phyloP scores from a whole-genome alignment of 2,888 invertebrate species.

The Lasioglossum zephyrum region DNA sequence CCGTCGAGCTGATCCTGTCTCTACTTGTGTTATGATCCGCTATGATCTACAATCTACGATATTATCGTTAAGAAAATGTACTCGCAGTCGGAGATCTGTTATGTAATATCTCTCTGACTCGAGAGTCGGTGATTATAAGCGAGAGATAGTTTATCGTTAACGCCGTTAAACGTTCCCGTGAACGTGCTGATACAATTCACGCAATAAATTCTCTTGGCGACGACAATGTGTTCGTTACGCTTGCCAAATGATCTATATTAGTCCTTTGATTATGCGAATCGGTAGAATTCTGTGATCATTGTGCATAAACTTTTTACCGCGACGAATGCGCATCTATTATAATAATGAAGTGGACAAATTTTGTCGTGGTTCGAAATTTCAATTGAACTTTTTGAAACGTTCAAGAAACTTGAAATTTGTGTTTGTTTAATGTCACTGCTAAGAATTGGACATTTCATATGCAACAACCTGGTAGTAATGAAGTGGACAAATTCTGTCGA shows the following conservation, averaged over 20 bases:
- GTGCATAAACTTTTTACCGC: no score
- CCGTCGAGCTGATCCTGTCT: neutral
- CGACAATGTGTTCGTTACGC: neutral
- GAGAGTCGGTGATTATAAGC: neutral
- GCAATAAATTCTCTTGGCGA: neutral
- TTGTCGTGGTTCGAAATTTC: neutral
- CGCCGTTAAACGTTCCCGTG: neutral
- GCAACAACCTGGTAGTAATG: neutral
- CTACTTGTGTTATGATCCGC: neutral
- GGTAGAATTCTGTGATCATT: no score
- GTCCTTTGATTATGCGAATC: no score
- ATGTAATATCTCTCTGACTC: neutral
- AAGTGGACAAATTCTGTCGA: neutral
- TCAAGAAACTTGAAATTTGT: no score
- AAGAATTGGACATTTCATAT: no score
- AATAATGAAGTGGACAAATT: neutral
- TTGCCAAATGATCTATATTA: no score
- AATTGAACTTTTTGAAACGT: no score
- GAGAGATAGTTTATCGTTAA: neutral
- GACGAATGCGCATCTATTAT: no score
- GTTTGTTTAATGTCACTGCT: no score
- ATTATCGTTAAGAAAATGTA: constrained; percentile 9
- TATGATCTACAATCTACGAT: constrained; percentile 1
- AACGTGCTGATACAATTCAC: neutral
- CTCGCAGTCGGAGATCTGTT: neutral